Evolutionary conservation across 2,113 vertebrate species (phyloP).

Genomic region (Cavia porcellus): DNA sequence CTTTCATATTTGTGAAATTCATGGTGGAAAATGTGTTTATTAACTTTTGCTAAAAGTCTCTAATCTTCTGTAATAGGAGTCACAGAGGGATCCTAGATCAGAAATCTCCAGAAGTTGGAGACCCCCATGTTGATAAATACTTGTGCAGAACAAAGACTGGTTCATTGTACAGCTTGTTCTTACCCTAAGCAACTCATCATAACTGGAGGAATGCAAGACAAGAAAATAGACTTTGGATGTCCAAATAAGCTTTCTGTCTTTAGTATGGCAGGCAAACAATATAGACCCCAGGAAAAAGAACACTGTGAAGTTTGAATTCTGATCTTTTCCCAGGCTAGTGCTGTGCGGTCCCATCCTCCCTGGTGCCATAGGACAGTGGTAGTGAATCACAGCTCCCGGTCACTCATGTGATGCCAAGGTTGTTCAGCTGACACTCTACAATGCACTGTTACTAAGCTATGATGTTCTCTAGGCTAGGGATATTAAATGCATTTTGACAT

Average conservation of each 20-base stretch:
- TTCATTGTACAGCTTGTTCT: not conserved
- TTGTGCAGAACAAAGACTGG: rapidly evolving
- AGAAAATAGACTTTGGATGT: not conserved
- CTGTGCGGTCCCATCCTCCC: not conserved
- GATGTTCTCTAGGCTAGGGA: no score
- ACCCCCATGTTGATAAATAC: not conserved
- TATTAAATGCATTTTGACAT: no score
- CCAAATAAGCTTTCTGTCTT: not conserved
- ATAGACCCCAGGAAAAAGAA: not conserved
- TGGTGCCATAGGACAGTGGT: no score
- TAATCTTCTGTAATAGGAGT: not conserved
- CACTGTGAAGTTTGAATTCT: not conserved
- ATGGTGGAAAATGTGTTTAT: not conserved
- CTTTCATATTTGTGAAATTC: not conserved
- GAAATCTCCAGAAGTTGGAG: not conserved
- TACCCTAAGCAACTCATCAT: not conserved
- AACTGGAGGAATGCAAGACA: not conserved
- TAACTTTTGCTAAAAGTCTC: not conserved
- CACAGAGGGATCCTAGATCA: not conserved
- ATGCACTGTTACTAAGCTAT: no score
- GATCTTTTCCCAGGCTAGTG: not conserved
- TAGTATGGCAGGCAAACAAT: not conserved
- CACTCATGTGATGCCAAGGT: no score
- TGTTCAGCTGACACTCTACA: no score
- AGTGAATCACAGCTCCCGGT: not conserved